Percentiles rank a stretch among this genome's conserved stretches.
Evolutionary conservation across 1,140 invertebrate species (phyloP).

Genomic region (Marisa cornuarietis): DNA sequence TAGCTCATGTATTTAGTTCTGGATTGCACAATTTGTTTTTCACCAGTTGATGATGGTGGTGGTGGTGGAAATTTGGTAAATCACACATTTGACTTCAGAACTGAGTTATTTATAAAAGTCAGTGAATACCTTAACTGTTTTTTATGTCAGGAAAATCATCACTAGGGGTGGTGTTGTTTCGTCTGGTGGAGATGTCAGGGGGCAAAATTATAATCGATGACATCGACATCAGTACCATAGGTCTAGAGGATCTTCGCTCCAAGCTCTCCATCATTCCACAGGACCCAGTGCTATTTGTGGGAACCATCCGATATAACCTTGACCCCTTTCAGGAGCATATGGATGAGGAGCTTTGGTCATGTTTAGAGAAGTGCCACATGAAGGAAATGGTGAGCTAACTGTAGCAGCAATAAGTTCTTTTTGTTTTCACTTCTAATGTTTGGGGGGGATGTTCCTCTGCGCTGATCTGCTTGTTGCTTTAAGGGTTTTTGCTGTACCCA

Average conservation of each 20-base stretch:
- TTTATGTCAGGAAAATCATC: constrained; percentile 71
- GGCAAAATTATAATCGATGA: constrained; percentile 60
- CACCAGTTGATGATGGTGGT: too few species aligned
- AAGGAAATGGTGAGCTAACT: constrained; percentile 67
- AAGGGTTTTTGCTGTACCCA: too few species aligned
- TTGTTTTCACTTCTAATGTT: too few species aligned
- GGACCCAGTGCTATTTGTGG: constrained; percentile 69
- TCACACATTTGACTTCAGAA: not conserved
- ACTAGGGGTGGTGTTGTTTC: constrained; percentile 68
- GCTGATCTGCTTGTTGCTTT: too few species aligned
- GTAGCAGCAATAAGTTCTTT: not conserved
- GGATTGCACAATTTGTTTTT: too few species aligned
- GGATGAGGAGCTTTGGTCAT: constrained; percentile 74
- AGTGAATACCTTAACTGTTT: too few species aligned
- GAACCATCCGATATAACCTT: constrained; percentile 70
- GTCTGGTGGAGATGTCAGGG: constrained; percentile 67
- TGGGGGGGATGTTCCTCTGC: too few species aligned
- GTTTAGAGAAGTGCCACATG: constrained; percentile 72
- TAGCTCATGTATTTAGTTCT: too few species aligned
- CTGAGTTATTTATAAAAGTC: not conserved
- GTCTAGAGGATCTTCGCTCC: constrained; percentile 59
- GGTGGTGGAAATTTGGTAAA: too few species aligned
- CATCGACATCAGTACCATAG: constrained; percentile 56
- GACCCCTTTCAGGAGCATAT: constrained; percentile 72
- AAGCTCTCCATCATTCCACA: constrained; percentile 66